A percentile compares a stretch with the other conserved stretches of the same genome.
These are phyloP conservation scores for Cebidichthys violaceus DNA, from an alignment of 2,113 vertebrate species.

Conservation along the genomic window DNA sequence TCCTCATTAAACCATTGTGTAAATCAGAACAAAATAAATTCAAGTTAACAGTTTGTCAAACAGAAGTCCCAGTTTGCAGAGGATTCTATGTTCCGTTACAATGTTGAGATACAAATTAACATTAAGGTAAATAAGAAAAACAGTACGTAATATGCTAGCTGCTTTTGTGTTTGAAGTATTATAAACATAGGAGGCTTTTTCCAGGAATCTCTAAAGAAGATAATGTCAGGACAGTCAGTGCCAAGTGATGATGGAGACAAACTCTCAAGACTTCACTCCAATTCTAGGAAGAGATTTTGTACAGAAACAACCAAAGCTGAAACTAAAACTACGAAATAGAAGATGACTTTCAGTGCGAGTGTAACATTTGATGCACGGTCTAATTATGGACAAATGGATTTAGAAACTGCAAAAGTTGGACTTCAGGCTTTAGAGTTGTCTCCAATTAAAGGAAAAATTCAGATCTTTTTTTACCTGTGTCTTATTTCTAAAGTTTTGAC, in stretches of 20 bases:
- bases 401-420: background rate
- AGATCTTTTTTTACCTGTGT: background rate
- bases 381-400: background rate
- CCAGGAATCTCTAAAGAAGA: conserved; percentile 19
- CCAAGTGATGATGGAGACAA: conserved; percentile 1
- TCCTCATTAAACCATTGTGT: conserved; percentile 88
- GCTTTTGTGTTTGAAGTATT: conserved; percentile 74
- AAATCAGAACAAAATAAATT: conserved; percentile 93
- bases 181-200: conserved; percentile 13
- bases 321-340: background rate
- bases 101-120: conserved; percentile 71
- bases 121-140: conserved; percentile 80
- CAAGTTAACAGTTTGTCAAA: conserved; percentile 92
- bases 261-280: conserved; percentile 1
- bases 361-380: background rate
- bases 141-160: conserved; percentile 86
- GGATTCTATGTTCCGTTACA: conserved; percentile 79
- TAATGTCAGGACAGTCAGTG: conserved; percentile 9
- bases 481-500: conserved; percentile 2
- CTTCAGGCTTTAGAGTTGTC: background rate
- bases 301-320: background rate
- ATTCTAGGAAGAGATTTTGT: background rate
- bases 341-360: background rate
- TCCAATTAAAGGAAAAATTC: background rate
- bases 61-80: conserved; percentile 84